Evolutionary conservation across 2,797 vertebrate species (phyloP), one percentile per base, ranked within the genome.

Genomic region (Onychomys arenicola): DNA sequence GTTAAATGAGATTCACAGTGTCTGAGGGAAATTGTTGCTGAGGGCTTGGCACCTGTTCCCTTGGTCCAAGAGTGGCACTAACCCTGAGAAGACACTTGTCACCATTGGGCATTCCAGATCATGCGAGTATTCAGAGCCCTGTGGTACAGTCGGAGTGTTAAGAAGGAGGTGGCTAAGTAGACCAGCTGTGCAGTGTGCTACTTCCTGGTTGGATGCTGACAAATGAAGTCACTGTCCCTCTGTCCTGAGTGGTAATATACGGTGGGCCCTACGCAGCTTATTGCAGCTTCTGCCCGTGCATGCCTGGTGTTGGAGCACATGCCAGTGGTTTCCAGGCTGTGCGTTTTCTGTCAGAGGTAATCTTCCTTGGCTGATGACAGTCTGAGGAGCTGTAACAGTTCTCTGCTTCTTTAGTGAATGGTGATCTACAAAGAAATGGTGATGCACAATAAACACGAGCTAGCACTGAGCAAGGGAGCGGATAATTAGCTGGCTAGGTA

Each of bases 141-240:
- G 6, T 37, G 52, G 81, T 88, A 94, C 81, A 69, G 65, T 91
- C 67, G 52, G 77, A 17, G 40, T 4, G 8, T 43, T 59, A 16
- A 40, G 81, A 91, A 90, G 59, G 82, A 92, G 82, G 75, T 93
- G 69, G 52, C 75, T 77, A 65, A 92, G 85, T 90, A 85, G 92
- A 94, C 23, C 93, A 75, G 75, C 88, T 2, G 1, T 59, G 57
- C 25, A 0, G 14, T 34, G 52, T 94, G 88, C 82, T 89, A 61
- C 34, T 65, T 77, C 49, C 73, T 29, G 59, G 78, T 69, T 16
- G n/a, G 84, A 89, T 55, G 77, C 37, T 61, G 90, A 40, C 10
- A 3, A 76, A 59, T 17, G 43, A 84, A 93, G 80, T 84, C 49
- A 13, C 10, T 3, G 19, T 37, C 13, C 29, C 34, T 80, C 16